Evolutionary conservation across 1,140 invertebrate genomes (phyloP), one percentile per base, ranked within the genome.

Genomic region (Nautilus pompilius): DNA sequence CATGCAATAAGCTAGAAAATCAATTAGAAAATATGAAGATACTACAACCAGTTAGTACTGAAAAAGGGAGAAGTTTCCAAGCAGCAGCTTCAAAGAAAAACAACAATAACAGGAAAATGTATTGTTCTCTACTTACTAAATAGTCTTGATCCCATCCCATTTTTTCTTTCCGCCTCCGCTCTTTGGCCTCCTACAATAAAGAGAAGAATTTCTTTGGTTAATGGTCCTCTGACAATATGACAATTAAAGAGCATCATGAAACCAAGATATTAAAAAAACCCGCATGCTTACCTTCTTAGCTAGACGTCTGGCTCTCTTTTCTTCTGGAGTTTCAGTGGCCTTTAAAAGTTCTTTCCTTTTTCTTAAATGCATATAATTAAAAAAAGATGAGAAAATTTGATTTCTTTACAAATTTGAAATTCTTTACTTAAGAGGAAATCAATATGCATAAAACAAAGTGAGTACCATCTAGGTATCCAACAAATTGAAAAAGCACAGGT

Each of bases 71-170:
- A n/a, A n/a, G n/a, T n/a, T n/a, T n/a, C n/a, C n/a, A n/a, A n/a
- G n/a, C n/a, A n/a, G n/a, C n/a, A n/a, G n/a, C n/a, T n/a, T n/a
- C n/a, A 34, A 26, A 36, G 6, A 22, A 28, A 57, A 57, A 22
- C n/a, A 41, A 41, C 36, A 41, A 41, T 10, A 41, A 10, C 8
- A 10, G 36, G n/a, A 41, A 41, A 10, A 41, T 41, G 8, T 41
- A 10, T 10, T 41, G 8, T 10, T 10, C 10, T 30, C 33, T 46
- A 46, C 62, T 66, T 70, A 79, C 79, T 71, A 82, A 70, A 79
- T 96, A 95, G 80, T 97, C 94, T 70, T 93, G 93, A 83, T 96
- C 93, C 94, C 93, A 97, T 2, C 95, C 94, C 93, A 96, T 96
- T 66, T 92, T 83, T 81, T 94, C 89, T 66, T 95, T 92, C 3